Base-by-base conservation (phyloP, 2,797 vertebrate genomes). In the Eremophila alpestris region DNA sequence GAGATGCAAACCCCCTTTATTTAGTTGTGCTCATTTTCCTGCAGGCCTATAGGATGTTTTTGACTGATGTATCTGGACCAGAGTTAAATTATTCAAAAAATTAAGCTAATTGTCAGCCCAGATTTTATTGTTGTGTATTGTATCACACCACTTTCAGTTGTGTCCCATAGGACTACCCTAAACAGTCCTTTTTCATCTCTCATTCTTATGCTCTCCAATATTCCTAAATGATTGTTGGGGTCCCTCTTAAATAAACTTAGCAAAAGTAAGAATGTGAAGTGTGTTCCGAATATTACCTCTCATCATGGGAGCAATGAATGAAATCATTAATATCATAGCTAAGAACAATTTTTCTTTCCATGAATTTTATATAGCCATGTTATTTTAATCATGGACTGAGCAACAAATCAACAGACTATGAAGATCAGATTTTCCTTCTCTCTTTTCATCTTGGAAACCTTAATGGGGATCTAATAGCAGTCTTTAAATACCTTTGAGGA, bases 31-130 rank as follows among this genome's bases (percentile, higher is more conserved):
- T 46, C 12, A 21, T 84, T 87, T 87, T 87, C 36, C 49, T 82
- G 24, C n/a, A 71, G 62, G 17, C 67, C 30, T 71, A 38, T 27
- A 65, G 48, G 59, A 77, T 73, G 43, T 51, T 91, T 77, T 89
- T 82, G 41, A 79, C n/a, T 87, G 67, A 73, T 79, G 5, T 73
- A 82, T 67, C 36, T 69, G 71, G 63, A 76, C 32, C 45, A 83
- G 14, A 59, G 52, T 73, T 95, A 87, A 89, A 83, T 93, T 84
- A 83, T 70, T 94, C 32, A 95, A 87, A 60, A 91, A 76, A 74
- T 1, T 43, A 18, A 83, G 45, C 24, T 91, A 80, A 93, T 89
- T 83, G 16, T 63, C 52, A 74, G 16, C 13, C 67, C 59, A 63
- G 34, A 5, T 41, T 59, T 82, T 92, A 74, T 34, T 38, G 83